Percentiles rank a stretch among this genome's conserved stretches.
Conservation (phyloP, 2,888 invertebrate species). For the Bimastos eiseni region DNA sequence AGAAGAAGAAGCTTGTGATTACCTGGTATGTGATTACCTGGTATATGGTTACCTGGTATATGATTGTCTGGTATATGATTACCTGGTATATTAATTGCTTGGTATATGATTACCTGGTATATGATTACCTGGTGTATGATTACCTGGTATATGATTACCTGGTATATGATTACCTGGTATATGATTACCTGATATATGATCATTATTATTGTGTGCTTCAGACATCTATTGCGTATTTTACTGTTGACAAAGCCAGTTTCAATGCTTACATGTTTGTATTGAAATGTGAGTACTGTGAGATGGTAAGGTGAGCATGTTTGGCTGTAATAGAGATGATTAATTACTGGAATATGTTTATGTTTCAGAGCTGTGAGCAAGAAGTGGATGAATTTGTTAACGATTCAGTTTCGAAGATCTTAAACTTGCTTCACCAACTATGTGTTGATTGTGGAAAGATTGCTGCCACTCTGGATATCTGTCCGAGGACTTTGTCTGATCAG, state of each 20-base stretch:
- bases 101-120: too few species aligned
- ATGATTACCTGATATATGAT: neutral
- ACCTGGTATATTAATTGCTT: too few species aligned
- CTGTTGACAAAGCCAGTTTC: neutral
- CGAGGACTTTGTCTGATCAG: neutral
- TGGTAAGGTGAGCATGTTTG: neutral
- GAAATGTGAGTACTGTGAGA: neutral
- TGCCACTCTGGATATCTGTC: slow-evolving; percentile 7
- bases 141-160: too few species aligned
- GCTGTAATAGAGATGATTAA: neutral
- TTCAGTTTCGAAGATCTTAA: slow-evolving; percentile 19
- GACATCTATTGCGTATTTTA: neutral
- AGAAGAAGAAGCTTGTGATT: too few species aligned
- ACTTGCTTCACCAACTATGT: neutral
- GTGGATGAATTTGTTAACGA: neutral
- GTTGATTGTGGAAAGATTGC: slow-evolving; percentile 19
- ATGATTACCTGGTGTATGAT: too few species aligned
- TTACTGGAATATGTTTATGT: neutral
- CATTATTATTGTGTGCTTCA: neutral
- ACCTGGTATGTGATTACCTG: too few species aligned
- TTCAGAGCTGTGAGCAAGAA: slow-evolving; percentile 20
- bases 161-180: too few species aligned
- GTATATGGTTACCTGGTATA: too few species aligned
- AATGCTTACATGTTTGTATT: neutral
- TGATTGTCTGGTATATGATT: too few species aligned